Conservation (phyloP, 53 echinoderm and acorn worm species). For the Zoroaster sp. region DNA sequence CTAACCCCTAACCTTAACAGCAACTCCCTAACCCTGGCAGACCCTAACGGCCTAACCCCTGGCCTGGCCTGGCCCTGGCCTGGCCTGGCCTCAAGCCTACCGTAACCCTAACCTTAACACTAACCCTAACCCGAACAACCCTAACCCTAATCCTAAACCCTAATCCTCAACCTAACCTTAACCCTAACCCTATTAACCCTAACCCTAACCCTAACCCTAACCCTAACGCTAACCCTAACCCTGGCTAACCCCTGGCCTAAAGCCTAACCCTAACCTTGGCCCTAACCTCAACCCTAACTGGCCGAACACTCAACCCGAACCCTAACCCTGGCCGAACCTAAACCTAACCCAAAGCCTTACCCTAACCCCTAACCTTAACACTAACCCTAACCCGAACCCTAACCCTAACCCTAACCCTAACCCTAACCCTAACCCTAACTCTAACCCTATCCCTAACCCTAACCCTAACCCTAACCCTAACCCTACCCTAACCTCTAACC, state of each 20-base stretch:
- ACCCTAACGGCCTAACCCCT: conserved; percentile 40
- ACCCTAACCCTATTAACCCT: no score
- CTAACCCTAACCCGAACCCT: conserved; percentile 41
- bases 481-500: conserved; percentile 28
- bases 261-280: conserved; percentile 26
- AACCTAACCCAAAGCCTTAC: conserved; percentile 40
- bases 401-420: conserved; percentile 18
- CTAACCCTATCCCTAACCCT: conserved; percentile 1
- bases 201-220: no score
- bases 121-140: conserved; percentile 28
- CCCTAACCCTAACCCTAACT: conserved; percentile 48
- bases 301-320: background rate
- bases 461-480: background rate
- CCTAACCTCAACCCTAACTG: conserved; percentile 34
- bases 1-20: background rate
- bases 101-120: conserved; percentile 33
- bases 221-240: no score
- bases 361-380: conserved; percentile 36
- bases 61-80: conserved; percentile 1
- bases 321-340: conserved; percentile 24
- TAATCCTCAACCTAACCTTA: background rate
- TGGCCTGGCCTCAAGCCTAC: conserved; percentile 25
- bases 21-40: background rate
- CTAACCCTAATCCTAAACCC: conserved; percentile 33
- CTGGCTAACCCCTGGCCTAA: background rate